Base-by-base conservation (phyloP, 2,888 invertebrate genomes). In the Synanthedon tipuliformis region DNA sequence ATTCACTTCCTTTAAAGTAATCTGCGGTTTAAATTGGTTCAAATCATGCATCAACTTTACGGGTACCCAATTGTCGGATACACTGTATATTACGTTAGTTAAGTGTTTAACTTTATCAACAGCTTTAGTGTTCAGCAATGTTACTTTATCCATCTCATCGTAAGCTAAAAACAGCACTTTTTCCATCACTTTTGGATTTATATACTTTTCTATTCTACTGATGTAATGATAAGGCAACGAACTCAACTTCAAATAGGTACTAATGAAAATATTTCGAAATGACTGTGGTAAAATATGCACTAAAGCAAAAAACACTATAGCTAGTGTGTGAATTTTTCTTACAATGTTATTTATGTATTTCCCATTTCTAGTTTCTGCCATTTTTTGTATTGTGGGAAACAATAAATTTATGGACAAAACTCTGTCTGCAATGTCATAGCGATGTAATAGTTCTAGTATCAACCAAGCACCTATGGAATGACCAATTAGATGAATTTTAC, bases 381-480 rank as follows among this genome's bases (percentile, higher is more conserved):
- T 94, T 61, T 90, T 87, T 78, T 97, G 96, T 48, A 98, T 81
- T 0, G 97, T 95, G 1, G 98, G 97, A 78, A 96, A 97, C 3
- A 98, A 78, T 58, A 96, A 79, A 75, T 93, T 93, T 56, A 90
- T 88, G 60, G 91, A 90, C n/a, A 83, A 75, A 41, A 93, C 71
- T 62, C 88, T 88, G 34, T 80, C 65, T 63, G 88, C 74, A 64
- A 94, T 76, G 40, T 81, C 70, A 4, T 89, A 81, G 58, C 91
- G 80, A 60, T 92, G 89, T 34, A 96, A 72, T 63, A 95, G 71
- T 69, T 96, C 92, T 54, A 96, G 71, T 57, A 92, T 89, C 67
- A 96, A 91, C 90, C 96, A 95, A 52, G 93, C 90, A 3, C 98
- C 98, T 67, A 97, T 95, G 0, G 97, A 97, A 87, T 98, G 97